Conservation (phyloP, 2,113 vertebrate genomes). For the Otus sunia region DNA sequence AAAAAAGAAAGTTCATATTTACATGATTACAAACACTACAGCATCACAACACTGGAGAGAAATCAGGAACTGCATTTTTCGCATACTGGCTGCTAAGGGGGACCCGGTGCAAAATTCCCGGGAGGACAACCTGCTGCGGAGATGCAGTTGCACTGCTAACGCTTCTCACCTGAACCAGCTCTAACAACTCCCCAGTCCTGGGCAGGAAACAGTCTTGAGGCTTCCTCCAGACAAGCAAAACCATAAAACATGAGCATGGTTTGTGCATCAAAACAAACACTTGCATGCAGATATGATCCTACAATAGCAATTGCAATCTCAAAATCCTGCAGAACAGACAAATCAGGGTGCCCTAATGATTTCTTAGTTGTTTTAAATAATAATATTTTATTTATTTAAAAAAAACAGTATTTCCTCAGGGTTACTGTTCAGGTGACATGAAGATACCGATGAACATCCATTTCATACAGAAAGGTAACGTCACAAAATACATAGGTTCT, state of each 20-base stretch:
- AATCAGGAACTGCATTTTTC: neutral
- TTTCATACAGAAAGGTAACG: neutral
- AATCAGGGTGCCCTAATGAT: neutral
- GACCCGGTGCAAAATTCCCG: fast-evolving
- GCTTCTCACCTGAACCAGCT: neutral
- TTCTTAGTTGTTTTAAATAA: neutral
- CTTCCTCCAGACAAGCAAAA: neutral
- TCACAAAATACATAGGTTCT: neutral
- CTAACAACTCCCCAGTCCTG: neutral
- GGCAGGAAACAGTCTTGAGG: neutral
- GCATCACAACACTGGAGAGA: neutral
- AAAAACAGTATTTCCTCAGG: neutral
- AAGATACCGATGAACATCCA: neutral
- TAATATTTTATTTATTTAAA: neutral
- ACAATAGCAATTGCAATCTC: neutral
- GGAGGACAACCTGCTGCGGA: neutral
- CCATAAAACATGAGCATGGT: neutral
- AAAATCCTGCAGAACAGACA: neutral
- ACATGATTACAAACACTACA: neutral
- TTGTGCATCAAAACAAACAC: neutral
- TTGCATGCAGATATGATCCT: neutral
- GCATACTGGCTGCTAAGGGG: neutral
- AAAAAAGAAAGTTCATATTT: neutral
- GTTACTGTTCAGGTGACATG: neutral
- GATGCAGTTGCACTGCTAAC: neutral